These are phyloP conservation scores for Cyphomyrus plagiostoma DNA, from an alignment of 2,113 vertebrate genomes.

Conservation along the genomic window DNA sequence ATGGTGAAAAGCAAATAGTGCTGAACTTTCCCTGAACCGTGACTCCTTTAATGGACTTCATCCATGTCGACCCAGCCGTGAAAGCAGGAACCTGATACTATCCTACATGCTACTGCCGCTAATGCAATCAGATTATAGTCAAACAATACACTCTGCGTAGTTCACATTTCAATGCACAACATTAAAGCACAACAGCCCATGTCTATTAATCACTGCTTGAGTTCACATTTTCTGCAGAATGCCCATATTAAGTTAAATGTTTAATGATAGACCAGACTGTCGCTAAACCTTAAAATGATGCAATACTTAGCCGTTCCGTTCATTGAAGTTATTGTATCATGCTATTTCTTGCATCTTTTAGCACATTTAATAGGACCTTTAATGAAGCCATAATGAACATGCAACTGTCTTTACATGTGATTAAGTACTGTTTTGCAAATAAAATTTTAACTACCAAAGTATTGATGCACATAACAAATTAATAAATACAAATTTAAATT, in stretches of 20 bases:
- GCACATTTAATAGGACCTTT: neutral
- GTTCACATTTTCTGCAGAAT: conserved; percentile 73
- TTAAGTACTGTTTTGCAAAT: neutral
- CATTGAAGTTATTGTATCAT: neutral
- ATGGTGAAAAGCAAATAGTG: conserved; percentile 91
- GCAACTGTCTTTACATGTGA: neutral
- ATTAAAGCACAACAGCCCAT: conserved; percentile 74
- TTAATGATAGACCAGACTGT: conserved; percentile 18
- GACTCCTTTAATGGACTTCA: conserved; percentile 88
- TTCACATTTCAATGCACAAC: conserved; percentile 80
- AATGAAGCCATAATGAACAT: neutral
- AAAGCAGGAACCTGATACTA: conserved; percentile 86
- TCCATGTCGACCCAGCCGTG: conserved; percentile 87
- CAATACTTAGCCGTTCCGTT: neutral
- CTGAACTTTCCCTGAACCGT: conserved; percentile 99
- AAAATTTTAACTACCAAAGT: neutral
- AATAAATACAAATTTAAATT: neutral
- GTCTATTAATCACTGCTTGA: conserved; percentile 60
- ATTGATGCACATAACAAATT: neutral
- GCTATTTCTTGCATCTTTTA: neutral
- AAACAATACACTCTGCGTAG: conserved; percentile 76
- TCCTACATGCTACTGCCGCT: conserved; percentile 81
- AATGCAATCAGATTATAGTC: conserved; percentile 93
- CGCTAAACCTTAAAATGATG: neutral
- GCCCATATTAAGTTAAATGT: conserved; percentile 36